Percentiles rank a stretch among this genome's conserved stretches.
Conservation (phyloP, 2,888 invertebrate species). For the Lasioglossum villosulum region DNA sequence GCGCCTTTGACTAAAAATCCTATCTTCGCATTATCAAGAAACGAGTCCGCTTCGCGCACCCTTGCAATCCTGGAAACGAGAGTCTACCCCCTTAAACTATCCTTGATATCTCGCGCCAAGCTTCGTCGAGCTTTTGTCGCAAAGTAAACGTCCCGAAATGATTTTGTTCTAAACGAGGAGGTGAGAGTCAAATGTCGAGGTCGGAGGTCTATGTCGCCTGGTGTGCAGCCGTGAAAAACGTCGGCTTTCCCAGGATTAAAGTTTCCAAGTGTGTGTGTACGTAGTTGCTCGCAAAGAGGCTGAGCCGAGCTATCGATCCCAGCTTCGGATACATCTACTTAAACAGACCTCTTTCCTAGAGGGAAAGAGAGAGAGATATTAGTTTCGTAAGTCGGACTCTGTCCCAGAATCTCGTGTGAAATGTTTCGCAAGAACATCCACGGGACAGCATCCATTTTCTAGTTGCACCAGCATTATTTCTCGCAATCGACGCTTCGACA, state of each 20-base stretch:
- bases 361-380: background rate
- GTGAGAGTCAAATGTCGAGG: background rate
- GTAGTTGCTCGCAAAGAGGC: background rate
- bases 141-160: background rate
- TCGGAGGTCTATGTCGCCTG: background rate
- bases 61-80: too few relatives aligned
- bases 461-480: background rate
- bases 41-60: too few relatives aligned
- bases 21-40: too few relatives aligned
- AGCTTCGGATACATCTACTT: background rate
- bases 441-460: background rate
- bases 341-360: background rate
- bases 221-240: background rate
- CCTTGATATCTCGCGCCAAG: background rate
- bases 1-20: too few relatives aligned
- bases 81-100: background rate
- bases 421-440: background rate
- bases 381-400: background rate
- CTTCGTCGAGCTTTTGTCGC: background rate
- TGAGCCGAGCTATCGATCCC: slow-evolving; percentile 4
- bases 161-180: background rate
- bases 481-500: background rate
- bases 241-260: background rate
- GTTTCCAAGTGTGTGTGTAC: background rate
- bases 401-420: background rate